Evolutionary conservation across 2,113 vertebrate species (phyloP).

Genomic region (Lichenostomus cassidix): DNA sequence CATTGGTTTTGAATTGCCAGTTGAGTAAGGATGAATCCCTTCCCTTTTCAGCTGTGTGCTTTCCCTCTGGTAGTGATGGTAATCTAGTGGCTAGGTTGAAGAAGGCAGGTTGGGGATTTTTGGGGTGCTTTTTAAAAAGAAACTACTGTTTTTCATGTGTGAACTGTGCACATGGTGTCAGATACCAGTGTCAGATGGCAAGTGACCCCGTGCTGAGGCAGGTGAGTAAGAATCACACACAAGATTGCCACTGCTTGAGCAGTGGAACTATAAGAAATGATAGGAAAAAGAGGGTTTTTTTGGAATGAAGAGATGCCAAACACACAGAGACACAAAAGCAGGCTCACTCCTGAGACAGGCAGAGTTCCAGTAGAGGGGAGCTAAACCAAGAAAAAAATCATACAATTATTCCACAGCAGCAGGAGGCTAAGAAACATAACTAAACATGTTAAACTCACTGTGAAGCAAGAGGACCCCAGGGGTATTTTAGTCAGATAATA

Average conservation of each 20-base stretch:
- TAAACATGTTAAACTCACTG: constrained; percentile 55
- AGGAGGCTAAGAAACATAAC: constrained; percentile 51
- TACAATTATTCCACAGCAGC: constrained; percentile 26
- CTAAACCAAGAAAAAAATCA: not conserved
- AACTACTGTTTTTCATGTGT: not conserved
- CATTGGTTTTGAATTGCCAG: not conserved
- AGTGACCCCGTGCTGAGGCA: not conserved
- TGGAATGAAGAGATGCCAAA: not conserved
- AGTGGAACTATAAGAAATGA: not conserved
- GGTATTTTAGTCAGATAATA: constrained; percentile 62
- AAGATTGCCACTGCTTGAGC: not conserved
- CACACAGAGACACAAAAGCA: not conserved
- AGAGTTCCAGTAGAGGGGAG: not conserved
- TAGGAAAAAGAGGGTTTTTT: not conserved
- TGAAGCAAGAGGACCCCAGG: constrained; percentile 43
- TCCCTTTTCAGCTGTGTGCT: not conserved
- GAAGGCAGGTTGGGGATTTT: not conserved
- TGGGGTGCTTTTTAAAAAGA: not conserved
- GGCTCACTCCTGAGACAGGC: not conserved
- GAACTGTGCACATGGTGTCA: accelerated
- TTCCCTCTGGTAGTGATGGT: not conserved
- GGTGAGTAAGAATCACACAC: not conserved
- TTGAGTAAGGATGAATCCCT: not conserved
- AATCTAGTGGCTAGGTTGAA: not conserved
- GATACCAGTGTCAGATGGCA: accelerated